phyloP scores from a whole-genome alignment of 1,140 invertebrate genomes.

The Diprion similis region DNA sequence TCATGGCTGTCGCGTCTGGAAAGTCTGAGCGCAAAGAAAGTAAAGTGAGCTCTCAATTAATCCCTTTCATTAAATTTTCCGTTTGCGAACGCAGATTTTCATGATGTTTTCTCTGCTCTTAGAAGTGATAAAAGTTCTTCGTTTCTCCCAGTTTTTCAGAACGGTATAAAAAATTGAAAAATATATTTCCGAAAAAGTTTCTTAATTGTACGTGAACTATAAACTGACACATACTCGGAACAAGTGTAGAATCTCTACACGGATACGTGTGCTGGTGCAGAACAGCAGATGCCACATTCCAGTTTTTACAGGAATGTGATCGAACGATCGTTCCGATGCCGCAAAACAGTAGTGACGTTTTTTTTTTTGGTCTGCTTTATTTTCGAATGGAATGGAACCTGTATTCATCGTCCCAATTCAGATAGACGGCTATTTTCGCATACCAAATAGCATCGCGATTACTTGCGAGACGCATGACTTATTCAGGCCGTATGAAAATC shows the following conservation, averaged over 20 bases:
- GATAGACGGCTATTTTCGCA: constrained; percentile 25
- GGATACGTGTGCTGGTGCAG: too few relatives aligned
- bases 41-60: constrained; percentile 1
- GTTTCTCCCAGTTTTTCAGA: background rate
- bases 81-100: background rate
- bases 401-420: too few relatives aligned
- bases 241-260: too few relatives aligned
- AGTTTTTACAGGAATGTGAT: too few relatives aligned
- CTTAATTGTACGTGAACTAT: background rate
- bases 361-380: too few relatives aligned
- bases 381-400: too few relatives aligned
- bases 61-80: constrained; percentile 4
- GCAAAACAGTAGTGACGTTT: too few relatives aligned
- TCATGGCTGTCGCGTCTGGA: background rate
- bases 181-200: background rate
- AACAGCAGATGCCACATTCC: too few relatives aligned
- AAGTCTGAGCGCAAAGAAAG: constrained; percentile 1
- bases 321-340: too few relatives aligned
- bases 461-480: constrained; percentile 43
- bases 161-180: background rate
- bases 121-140: background rate
- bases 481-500: constrained; percentile 47
- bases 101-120: background rate
- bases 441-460: constrained; percentile 41
- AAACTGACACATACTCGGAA: too few relatives aligned